Base-by-base conservation (phyloP, 1,140 invertebrate genomes). In the Eufriesea mexicana region DNA sequence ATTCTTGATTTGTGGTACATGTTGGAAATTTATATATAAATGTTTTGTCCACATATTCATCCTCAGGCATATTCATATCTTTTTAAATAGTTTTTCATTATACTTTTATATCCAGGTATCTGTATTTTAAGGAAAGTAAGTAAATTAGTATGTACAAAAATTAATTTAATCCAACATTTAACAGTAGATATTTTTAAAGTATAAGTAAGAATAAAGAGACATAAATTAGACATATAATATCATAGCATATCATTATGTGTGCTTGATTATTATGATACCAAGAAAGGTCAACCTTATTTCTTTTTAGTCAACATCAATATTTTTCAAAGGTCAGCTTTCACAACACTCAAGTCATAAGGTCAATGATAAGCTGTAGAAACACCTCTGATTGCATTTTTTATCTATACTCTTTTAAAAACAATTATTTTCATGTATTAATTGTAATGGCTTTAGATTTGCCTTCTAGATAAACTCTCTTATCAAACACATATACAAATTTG, bases 11-110 rank as follows among this genome's bases (percentile, higher is more conserved):
- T 73, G 95, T 95, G 12, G 94, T 96, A 78, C 95, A 96, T 70
- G 95, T 96, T 82, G 96, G 94, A 93, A 95, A 96, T 54, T 95
- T 94, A 85, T 94, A 96, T 84, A 93, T 82, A 87, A 96, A 96
- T 49, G 91, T 94, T 91, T 95, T 95, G 62, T 94, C 93, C 57
- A 91, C 85, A 80, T 88, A 94, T 76, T 94, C 88, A 35, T 93
- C 92, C 84, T 95, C 95, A 16, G 90, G 67, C 86, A 91, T 90
- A 82, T 84, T 89, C 85, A 89, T 90, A 16, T 77, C 67, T 85
- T 67, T 28, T 76, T n/a, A 8, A 66, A 74, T 45, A 76, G 55
- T 51, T 67, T 57, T 49, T 71, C 77, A 75, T 66, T 73, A 79
- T 80, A 68, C 23, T 45, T 49, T 20, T 23, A 5, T 47, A 54